Evolutionary conservation across 2,113 vertebrate species (phyloP).

Genomic region (Columba livia): DNA sequence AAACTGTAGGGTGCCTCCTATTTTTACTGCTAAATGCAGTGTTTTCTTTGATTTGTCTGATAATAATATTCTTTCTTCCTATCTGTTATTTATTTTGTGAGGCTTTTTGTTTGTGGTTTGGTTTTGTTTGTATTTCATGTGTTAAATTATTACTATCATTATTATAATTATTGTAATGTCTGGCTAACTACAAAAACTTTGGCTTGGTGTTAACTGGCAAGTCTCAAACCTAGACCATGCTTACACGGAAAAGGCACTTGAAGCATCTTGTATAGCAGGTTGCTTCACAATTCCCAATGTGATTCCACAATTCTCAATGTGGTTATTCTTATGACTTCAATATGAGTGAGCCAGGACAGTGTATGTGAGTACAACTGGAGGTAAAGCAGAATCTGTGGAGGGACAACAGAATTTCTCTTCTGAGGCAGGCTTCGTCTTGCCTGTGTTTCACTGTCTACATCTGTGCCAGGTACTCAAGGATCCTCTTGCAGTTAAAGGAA

Average conservation of each 20-base stretch:
- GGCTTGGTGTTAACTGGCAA: neutral
- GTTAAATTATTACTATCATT: neutral
- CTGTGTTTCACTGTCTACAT: neutral
- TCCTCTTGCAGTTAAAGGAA: neutral
- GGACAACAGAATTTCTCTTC: neutral
- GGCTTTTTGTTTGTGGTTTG: neutral
- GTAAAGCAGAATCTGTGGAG: neutral
- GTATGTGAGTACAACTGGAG: accelerated
- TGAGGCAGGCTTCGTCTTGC: neutral
- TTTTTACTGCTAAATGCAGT: neutral
- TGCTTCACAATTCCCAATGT: neutral
- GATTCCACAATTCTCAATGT: neutral
- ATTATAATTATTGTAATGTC: neutral
- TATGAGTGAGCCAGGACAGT: neutral
- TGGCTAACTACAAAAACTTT: neutral
- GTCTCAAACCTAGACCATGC: neutral
- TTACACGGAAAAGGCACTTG: neutral
- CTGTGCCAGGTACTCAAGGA: neutral
- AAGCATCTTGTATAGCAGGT: neutral
- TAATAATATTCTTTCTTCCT: neutral
- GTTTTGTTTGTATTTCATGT: neutral
- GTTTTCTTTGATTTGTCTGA: neutral
- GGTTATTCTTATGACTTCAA: neutral
- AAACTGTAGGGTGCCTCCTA: neutral
- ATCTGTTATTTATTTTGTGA: neutral